Evolutionary conservation across 2,888 invertebrate genomes (phyloP).

Genomic region (Hypsopygia costalis): DNA sequence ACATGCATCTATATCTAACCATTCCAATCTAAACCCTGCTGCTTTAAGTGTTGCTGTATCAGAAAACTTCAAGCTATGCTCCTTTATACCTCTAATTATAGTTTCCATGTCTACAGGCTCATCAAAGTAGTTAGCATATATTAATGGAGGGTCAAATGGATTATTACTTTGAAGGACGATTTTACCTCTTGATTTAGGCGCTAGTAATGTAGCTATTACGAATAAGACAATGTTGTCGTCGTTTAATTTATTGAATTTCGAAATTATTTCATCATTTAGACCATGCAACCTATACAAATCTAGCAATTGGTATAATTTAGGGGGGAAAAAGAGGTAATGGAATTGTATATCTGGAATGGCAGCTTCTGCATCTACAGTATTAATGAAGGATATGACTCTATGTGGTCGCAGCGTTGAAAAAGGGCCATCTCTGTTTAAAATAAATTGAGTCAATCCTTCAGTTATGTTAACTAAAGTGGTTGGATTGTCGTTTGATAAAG

Average conservation of each 20-base stretch:
- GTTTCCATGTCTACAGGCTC: slow-evolving; percentile 73
- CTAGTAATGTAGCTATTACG: slow-evolving; percentile 79
- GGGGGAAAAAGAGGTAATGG: slow-evolving; percentile 45
- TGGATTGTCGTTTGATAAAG: slow-evolving; percentile 35
- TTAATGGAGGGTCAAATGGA: slow-evolving; percentile 84
- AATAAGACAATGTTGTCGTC: slow-evolving; percentile 50
- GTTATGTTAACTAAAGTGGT: slow-evolving; percentile 37
- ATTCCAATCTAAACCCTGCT: slow-evolving; percentile 39
- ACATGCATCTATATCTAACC: slow-evolving; percentile 51
- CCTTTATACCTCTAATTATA: slow-evolving; percentile 37
- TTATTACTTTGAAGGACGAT: slow-evolving; percentile 83
- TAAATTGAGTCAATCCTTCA: slow-evolving; percentile 58
- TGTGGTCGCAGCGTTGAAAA: slow-evolving; percentile 60
- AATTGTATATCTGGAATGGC: slow-evolving; percentile 46
- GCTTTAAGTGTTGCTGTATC: slow-evolving; percentile 43
- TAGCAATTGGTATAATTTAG: slow-evolving; percentile 35
- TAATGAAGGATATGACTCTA: slow-evolving; percentile 45
- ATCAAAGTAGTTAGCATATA: slow-evolving; percentile 82
- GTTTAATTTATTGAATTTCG: slow-evolving; percentile 38
- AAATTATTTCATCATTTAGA: slow-evolving; percentile 34
- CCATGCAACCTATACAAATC: slow-evolving; percentile 40
- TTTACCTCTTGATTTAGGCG: slow-evolving; percentile 84
- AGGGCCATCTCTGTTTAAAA: slow-evolving; percentile 67
- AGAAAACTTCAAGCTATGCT: slow-evolving; percentile 34
- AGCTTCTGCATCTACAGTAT: slow-evolving; percentile 45